Base-by-base conservation (phyloP, 2,888 invertebrate genomes). In the Ischnura elegans region DNA sequence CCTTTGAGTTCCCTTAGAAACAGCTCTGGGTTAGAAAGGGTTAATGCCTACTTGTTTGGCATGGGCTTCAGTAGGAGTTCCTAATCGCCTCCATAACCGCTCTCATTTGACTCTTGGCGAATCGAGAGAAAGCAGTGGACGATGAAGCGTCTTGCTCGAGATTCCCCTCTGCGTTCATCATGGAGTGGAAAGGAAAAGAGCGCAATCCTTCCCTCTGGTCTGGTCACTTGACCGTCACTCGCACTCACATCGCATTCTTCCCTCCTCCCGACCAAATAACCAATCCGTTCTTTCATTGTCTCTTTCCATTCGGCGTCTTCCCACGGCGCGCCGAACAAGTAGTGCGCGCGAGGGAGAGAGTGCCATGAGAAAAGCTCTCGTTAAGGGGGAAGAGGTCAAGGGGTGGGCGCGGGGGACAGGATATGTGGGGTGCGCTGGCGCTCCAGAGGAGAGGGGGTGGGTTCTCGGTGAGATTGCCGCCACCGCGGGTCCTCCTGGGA, bases 341-440 rank as follows among this genome's bases (percentile, higher is more conserved):
- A 19, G 13, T 19, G 76, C 36, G 76, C 76, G 76, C 76, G 76
- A 76, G 76, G 36, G 76, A 36, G 36, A 36, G 55, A 42, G 90
- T 16, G 42, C 90, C 90, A 61, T 90, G 90, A 90, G 90, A 90
- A 90, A 90, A 90, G 90, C 43, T 66, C 90, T 90, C 90, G 90
- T 90, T 90, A 90, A 90, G 90, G 90, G 66, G 90, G 61, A 55
- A 90, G 61, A 61, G 90, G 76, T 76, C 76, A 76, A 61, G 61
- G 61, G 61, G 61, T 6, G 16, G 61, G 61, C 25, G 19, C 25
- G 61, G 61, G 25, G 8, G 25, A 8, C 2, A 36, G 76, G 36
- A 25, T 25, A 25, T 25, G 76, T 36, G 76, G 76, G 51, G 51
- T 19, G 19, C 61, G 61, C n/a, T 25, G 61, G 76, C 5, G 76